phyloP scores from a whole-genome alignment of 2,113 vertebrate species.

The Ictalurus furcatus region DNA sequence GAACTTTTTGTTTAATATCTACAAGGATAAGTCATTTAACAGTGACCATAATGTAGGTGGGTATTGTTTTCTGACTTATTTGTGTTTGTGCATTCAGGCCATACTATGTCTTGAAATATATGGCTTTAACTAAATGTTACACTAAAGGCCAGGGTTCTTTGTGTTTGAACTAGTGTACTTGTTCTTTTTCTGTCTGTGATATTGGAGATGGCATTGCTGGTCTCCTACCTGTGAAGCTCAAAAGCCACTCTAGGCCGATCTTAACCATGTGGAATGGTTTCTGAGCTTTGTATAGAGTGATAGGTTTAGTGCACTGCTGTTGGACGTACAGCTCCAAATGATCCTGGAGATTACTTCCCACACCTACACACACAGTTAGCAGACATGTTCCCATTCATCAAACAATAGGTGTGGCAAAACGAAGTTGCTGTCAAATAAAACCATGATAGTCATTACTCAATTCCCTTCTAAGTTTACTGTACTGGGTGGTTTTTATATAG shows the following conservation, averaged over 20 bases:
- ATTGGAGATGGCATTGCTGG: neutral
- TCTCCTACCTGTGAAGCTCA: conserved; percentile 83
- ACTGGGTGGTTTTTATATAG: neutral
- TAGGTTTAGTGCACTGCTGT: conserved; percentile 85
- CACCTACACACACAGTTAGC: conserved; percentile 72
- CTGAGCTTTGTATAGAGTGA: conserved; percentile 88
- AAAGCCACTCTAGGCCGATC: conserved; percentile 93
- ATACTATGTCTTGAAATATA: neutral
- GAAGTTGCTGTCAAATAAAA: neutral
- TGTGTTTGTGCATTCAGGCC: neutral
- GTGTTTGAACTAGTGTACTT: neutral
- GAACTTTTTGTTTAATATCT: neutral
- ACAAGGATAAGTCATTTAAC: neutral
- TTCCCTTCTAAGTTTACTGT: neutral
- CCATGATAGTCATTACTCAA: neutral
- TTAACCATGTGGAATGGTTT: conserved; percentile 83
- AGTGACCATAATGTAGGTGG: neutral
- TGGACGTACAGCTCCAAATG: conserved; percentile 95
- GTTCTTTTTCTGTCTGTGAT: neutral
- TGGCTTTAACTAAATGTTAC: neutral
- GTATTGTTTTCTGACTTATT: neutral
- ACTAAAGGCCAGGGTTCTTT: neutral
- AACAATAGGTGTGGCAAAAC: neutral
- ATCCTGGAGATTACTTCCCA: conserved; percentile 95
- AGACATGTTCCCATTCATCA: neutral